phyloP scores from a whole-genome alignment of 1,140 invertebrate species.

The Bombus affinis region DNA sequence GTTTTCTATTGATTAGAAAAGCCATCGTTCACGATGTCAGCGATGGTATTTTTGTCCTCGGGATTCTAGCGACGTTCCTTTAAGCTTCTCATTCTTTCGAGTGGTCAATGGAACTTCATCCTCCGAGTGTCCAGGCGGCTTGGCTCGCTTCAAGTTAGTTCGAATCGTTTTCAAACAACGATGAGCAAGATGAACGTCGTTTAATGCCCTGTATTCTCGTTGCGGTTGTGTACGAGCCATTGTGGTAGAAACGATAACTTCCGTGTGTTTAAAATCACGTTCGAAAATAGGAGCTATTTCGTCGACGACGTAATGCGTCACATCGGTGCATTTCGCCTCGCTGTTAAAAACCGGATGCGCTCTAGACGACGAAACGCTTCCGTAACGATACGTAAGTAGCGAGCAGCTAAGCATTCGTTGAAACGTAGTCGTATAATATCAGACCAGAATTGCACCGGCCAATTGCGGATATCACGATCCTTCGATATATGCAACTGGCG shows the following conservation, averaged over 20 bases:
- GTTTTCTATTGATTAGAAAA: too few species aligned
- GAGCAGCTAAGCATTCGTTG: conserved; percentile 13
- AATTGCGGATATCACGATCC: conserved; percentile 28
- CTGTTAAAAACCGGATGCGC: conserved; percentile 32
- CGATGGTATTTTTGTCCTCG: conserved; percentile 25
- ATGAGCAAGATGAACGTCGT: background rate
- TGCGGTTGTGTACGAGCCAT: background rate
- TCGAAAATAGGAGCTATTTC: background rate
- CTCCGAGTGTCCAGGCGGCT: too few species aligned
- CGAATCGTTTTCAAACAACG: conserved; percentile 1
- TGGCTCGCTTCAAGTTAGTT: background rate
- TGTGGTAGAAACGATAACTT: background rate
- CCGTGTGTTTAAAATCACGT: background rate
- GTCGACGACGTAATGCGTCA: background rate
- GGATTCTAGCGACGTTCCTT: conserved; percentile 3
- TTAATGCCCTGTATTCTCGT: background rate
- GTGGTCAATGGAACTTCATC: conserved; percentile 11
- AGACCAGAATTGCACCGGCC: conserved; percentile 6
- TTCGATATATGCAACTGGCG: background rate
- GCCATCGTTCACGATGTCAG: background rate
- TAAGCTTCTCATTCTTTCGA: background rate
- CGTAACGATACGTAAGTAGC: background rate
- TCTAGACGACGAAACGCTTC: background rate
- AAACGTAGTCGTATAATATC: background rate
- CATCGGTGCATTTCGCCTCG: background rate